Conservation (phyloP, 1,140 invertebrate genomes). For the Tetragnatha versicolor region DNA sequence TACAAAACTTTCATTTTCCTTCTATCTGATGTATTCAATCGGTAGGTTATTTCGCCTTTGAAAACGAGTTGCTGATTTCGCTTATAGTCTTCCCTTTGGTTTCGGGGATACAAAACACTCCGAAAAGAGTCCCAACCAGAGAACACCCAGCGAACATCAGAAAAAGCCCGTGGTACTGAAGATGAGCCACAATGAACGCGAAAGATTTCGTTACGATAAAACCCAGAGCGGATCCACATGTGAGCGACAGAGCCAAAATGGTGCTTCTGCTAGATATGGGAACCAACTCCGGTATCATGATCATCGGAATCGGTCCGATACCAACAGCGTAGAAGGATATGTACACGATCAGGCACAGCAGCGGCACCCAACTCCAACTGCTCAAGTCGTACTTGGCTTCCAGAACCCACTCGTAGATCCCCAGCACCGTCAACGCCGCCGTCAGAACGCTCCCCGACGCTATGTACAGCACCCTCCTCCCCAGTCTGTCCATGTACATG, state of each 20-base stretch:
- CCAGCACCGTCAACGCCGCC: constrained; percentile 74
- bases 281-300: constrained; percentile 71
- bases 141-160: constrained; percentile 83
- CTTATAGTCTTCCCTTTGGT: constrained; percentile 88
- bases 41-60: not conserved
- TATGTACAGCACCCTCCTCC: constrained; percentile 83
- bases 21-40: too few relatives aligned
- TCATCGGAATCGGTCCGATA: constrained; percentile 84
- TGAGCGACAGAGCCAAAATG: constrained; percentile 77
- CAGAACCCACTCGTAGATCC: constrained; percentile 60
- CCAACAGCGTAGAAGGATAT: constrained; percentile 73
- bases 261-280: constrained; percentile 77
- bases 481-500: constrained; percentile 80
- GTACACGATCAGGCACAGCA: constrained; percentile 68
- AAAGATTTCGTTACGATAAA: constrained; percentile 23
- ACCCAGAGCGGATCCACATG: constrained; percentile 61
- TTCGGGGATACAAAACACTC: constrained; percentile 85
- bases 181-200: constrained; percentile 69
- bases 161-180: constrained; percentile 79
- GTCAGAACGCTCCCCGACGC: constrained; percentile 68
- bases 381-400: not conserved
- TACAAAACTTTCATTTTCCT: too few relatives aligned
- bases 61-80: constrained; percentile 71
- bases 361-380: constrained; percentile 66
- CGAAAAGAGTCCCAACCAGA: constrained; percentile 77